Percentiles rank a stretch among this genome's conserved stretches.
phyloP scores from a whole-genome alignment of 1,140 invertebrate species.

The Pissodes strobi region DNA sequence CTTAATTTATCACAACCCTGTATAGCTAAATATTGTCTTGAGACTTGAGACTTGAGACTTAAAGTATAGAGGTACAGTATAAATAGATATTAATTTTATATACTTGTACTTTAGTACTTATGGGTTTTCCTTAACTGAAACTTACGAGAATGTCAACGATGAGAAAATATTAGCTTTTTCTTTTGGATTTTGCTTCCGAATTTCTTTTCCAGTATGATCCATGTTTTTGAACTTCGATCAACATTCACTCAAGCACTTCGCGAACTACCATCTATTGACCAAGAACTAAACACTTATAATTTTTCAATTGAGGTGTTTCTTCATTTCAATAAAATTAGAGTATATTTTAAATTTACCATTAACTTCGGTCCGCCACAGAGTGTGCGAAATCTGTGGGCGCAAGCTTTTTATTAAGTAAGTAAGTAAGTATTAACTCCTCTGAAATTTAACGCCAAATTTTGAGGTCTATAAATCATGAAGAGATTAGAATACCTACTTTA shows the following conservation, averaged over 20 bases:
- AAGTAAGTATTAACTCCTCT: neutral
- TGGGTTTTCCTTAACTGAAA: too few species aligned
- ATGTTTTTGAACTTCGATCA: constrained; percentile 64
- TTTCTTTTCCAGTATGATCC: constrained; percentile 32
- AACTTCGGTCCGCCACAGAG: neutral
- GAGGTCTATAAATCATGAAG: constrained; percentile 6
- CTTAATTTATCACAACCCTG: too few species aligned
- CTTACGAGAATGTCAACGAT: constrained; percentile 40
- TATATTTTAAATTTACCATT: neutral
- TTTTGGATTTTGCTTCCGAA: constrained; percentile 37
- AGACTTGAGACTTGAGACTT: too few species aligned
- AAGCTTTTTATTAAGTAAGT: constrained; percentile 13
- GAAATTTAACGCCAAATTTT: constrained; percentile 1
- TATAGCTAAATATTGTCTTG: too few species aligned
- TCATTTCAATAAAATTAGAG: neutral
- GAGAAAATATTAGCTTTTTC: constrained; percentile 42
- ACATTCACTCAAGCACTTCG: neutral
- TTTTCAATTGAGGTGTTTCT: neutral
- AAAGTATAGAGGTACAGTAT: too few species aligned
- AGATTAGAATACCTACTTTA: too few species aligned
- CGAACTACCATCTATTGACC: neutral
- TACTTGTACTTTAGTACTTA: too few species aligned
- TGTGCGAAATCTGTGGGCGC: neutral
- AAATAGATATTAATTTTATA: too few species aligned
- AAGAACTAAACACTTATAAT: neutral